These are phyloP conservation scores for Hiodon tergisus DNA, from an alignment of 2,113 vertebrate genomes.

Conservation along the genomic window DNA sequence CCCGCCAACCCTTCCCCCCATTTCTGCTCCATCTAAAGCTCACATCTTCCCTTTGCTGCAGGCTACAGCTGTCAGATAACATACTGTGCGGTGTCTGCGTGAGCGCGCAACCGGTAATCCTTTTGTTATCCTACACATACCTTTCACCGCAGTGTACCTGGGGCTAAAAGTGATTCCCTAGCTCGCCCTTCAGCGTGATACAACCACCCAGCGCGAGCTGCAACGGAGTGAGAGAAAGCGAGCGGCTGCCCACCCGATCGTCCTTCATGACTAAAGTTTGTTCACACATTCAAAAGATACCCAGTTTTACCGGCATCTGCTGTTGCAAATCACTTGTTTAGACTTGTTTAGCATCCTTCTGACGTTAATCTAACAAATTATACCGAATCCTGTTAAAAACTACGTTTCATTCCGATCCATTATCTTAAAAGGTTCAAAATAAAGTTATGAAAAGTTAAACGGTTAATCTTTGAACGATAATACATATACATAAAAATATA, in stretches of 20 bases:
- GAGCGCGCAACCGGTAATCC: neutral
- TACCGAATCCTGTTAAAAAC: no score
- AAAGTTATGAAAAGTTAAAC: neutral
- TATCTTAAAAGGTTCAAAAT: neutral
- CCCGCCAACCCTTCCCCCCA: neutral
- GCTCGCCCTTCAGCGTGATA: neutral
- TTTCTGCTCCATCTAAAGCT: neutral
- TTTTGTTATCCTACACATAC: neutral
- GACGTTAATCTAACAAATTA: no score
- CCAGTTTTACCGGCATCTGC: no score
- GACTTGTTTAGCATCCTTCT: no score
- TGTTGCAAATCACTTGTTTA: neutral
- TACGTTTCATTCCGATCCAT: no score
- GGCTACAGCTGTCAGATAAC: constrained; percentile 8
- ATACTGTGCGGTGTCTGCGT: neutral
- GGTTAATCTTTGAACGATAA: neutral
- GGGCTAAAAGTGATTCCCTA: neutral
- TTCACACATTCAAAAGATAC: no score
- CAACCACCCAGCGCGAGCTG: neutral
- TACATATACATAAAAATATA: neutral
- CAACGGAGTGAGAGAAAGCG: neutral
- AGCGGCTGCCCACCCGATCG: neutral
- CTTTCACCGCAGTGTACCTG: constrained; percentile 5
- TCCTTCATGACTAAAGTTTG: constrained; percentile 7
- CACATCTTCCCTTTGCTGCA: constrained; percentile 15